Conservation (phyloP, 2,888 invertebrate genomes). For the Melanostoma mellinum region DNA sequence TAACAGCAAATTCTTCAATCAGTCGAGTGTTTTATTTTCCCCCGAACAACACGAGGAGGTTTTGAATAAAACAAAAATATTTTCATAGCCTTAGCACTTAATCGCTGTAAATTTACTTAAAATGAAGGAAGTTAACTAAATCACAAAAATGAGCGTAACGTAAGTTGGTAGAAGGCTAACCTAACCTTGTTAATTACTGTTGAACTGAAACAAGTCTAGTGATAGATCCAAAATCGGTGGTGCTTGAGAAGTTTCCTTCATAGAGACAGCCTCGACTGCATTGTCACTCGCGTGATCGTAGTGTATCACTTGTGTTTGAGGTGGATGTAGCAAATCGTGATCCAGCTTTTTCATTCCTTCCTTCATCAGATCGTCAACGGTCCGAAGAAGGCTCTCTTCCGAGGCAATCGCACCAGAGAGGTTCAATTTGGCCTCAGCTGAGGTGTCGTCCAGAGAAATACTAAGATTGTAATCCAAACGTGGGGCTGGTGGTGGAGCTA, state of each 20-base stretch:
- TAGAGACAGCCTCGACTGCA: constrained; percentile 80
- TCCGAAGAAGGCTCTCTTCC: constrained; percentile 80
- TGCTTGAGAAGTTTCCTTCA: constrained; percentile 78
- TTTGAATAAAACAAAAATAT: too few species aligned
- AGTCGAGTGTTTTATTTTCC: too few species aligned
- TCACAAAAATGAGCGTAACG: too few species aligned
- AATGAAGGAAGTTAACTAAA: too few species aligned
- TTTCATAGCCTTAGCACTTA: too few species aligned
- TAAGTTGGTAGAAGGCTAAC: too few species aligned
- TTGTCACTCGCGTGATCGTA: constrained; percentile 81
- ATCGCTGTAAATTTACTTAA: too few species aligned
- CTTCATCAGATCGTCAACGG: constrained; percentile 79
- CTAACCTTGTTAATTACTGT: constrained; percentile 79
- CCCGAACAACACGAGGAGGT: too few species aligned
- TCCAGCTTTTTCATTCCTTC: constrained; percentile 76
- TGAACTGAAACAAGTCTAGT: constrained; percentile 81
- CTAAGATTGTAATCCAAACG: constrained; percentile 80
- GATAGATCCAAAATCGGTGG: constrained; percentile 79
- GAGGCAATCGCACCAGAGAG: constrained; percentile 80
- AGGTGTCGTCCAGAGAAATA: constrained; percentile 80
- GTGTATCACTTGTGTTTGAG: constrained; percentile 74
- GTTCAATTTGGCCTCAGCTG: constrained; percentile 80
- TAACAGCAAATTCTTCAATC: too few species aligned
- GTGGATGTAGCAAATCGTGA: constrained; percentile 59
- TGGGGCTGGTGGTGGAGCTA: constrained; percentile 69